Percentiles rank a stretch among this genome's conserved stretches.
These are phyloP conservation scores for Myotis davidii DNA, from an alignment of 2,113 vertebrate genomes.

Conservation along the genomic window DNA sequence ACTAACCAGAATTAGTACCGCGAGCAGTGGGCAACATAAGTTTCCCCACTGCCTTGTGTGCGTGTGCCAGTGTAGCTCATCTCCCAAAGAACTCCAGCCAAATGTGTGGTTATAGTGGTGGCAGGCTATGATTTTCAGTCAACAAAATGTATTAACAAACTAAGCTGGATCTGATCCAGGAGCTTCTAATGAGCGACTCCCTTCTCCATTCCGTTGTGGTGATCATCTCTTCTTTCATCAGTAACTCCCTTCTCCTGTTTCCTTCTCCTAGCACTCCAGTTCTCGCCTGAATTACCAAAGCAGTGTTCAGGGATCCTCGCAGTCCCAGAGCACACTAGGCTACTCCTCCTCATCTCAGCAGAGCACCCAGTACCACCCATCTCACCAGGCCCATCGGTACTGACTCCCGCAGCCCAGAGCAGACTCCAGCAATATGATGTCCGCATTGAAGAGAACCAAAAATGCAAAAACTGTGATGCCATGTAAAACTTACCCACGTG, in stretches of 20 bases:
- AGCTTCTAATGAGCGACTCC: neutral
- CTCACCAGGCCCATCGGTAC: conserved; percentile 96
- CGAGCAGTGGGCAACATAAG: neutral
- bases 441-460: conserved; percentile 87
- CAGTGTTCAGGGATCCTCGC: conserved; percentile 95
- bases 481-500: conserved; percentile 59
- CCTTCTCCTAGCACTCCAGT: conserved; percentile 91
- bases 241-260: conserved; percentile 16
- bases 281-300: conserved; percentile 99
- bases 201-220: fast-evolving
- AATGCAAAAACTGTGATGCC: conserved; percentile 78
- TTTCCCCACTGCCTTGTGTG: neutral
- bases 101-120: neutral
- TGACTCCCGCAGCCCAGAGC: conserved; percentile 84
- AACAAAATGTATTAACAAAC: neutral
- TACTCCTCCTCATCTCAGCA: conserved; percentile 97
- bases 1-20: neutral
- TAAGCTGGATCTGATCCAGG: neutral
- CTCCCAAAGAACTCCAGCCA: neutral
- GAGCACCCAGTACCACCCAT: conserved; percentile 93
- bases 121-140: neutral
- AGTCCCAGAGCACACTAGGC: conserved; percentile 96
- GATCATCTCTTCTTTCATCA: neutral
- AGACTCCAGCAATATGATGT: conserved; percentile 87
- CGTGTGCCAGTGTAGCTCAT: neutral